phyloP scores from a whole-genome alignment of 1,140 invertebrate genomes.

The Melanaphis sacchari region DNA sequence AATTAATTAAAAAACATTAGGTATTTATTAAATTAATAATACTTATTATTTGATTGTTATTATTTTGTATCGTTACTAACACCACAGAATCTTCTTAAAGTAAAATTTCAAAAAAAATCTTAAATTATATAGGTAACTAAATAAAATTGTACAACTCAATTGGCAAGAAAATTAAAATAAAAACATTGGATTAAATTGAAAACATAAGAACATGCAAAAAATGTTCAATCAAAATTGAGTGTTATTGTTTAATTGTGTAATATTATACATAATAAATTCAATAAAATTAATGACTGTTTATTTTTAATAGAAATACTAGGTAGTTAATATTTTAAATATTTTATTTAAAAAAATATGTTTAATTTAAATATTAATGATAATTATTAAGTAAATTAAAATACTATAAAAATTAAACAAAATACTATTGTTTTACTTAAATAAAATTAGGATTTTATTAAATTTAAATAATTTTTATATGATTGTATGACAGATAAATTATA shows the following conservation, averaged over 20 bases:
- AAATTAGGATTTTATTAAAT: neutral
- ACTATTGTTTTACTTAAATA: neutral
- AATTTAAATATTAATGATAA: neutral
- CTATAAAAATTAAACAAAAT: constrained; percentile 15
- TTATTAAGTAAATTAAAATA: neutral
- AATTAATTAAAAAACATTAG: neutral
- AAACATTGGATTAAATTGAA: neutral
- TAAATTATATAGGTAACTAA: constrained; percentile 30
- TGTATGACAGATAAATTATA: neutral
- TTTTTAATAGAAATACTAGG: constrained; percentile 7
- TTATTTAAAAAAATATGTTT: constrained; percentile 32
- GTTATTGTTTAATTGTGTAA: neutral
- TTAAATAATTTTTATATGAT: constrained; percentile 28
- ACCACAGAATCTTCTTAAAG: neutral
- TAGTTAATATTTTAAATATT: neutral
- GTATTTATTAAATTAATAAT: neutral
- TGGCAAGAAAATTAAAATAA: constrained; percentile 29
- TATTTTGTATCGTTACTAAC: neutral
- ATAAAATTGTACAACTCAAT: neutral
- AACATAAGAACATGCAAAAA: neutral
- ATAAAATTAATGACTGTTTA: neutral
- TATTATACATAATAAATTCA: neutral
- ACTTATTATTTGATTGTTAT: neutral
- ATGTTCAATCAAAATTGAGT: neutral
- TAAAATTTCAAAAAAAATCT: neutral